A percentile compares a stretch with the other conserved stretches of the same genome.
phyloP scores from a whole-genome alignment of 2,888 invertebrate genomes.

The Linnaemya tessellans region DNA sequence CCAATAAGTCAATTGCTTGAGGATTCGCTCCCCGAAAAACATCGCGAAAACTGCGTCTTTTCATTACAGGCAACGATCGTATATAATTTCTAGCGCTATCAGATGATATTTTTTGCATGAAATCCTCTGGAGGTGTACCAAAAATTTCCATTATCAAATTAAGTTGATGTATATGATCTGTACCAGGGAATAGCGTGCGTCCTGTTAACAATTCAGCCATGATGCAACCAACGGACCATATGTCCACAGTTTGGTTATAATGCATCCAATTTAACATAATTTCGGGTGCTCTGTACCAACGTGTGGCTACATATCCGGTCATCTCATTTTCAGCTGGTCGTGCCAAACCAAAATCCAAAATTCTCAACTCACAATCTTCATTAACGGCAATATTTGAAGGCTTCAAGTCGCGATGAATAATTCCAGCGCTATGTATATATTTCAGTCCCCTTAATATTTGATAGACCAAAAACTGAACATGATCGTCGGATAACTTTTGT shows the following conservation, averaged over 20 bases:
- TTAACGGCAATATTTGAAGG: conserved; percentile 99
- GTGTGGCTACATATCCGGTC: conserved; percentile 98
- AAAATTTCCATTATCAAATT: conserved; percentile 98
- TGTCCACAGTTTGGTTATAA: conserved; percentile 99
- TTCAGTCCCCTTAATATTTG: conserved; percentile 99
- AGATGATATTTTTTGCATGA: conserved; percentile 98
- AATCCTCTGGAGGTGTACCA: conserved; percentile 96
- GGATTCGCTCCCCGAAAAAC: conserved; percentile 97
- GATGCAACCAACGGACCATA: conserved; percentile 99
- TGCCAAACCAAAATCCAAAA: conserved; percentile 98
- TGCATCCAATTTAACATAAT: conserved; percentile 99
- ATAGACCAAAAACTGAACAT: conserved; percentile 99
- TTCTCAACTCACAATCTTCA: conserved; percentile 99
- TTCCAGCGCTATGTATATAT: conserved; percentile 99
- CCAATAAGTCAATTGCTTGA: conserved; percentile 95
- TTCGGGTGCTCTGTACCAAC: conserved; percentile 99
- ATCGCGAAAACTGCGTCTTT: conserved; percentile 93
- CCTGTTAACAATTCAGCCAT: conserved; percentile 98
- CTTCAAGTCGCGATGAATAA: conserved; percentile 98
- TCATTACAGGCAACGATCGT: conserved; percentile 92
- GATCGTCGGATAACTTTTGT: conserved; percentile 98
- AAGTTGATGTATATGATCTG: conserved; percentile 99
- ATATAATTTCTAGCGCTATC: conserved; percentile 98
- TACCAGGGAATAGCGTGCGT: conserved; percentile 97
- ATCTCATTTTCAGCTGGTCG: conserved; percentile 98